These are phyloP conservation scores for Mimas tiliae DNA, from an alignment of 2,888 invertebrate species.

Conservation along the genomic window DNA sequence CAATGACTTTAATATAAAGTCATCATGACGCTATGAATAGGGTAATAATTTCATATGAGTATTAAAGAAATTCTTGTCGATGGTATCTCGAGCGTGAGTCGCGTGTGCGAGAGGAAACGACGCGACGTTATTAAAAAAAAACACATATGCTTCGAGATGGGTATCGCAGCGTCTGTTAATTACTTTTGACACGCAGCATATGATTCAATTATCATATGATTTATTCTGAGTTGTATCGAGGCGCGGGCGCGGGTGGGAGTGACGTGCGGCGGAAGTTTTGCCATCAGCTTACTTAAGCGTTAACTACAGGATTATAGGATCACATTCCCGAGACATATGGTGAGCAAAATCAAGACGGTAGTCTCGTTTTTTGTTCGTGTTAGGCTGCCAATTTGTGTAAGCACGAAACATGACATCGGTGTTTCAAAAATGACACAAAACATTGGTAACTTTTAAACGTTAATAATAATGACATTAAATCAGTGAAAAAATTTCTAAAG, in stretches of 20 bases:
- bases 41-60: constrained; percentile 74
- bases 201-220: constrained; percentile 85
- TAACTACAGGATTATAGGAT: constrained; percentile 75
- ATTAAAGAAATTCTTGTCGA: constrained; percentile 79
- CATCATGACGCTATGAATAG: constrained; percentile 63
- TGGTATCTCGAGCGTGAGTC: constrained; percentile 78
- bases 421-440: constrained; percentile 33
- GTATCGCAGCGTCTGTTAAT: constrained; percentile 83
- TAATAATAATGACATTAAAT: constrained; percentile 2
- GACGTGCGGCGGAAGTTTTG: constrained; percentile 51
- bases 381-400: constrained; percentile 73
- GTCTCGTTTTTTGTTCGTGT: constrained; percentile 58
- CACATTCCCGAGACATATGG: constrained; percentile 75
- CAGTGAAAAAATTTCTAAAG: neutral
- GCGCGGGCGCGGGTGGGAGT: constrained; percentile 51
- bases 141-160: constrained; percentile 81
- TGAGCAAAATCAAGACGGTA: constrained; percentile 70
- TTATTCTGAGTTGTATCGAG: constrained; percentile 58
- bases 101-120: constrained; percentile 76
- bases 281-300: constrained; percentile 73
- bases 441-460: constrained; percentile 31
- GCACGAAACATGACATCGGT: constrained; percentile 38
- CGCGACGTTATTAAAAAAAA: constrained; percentile 81
- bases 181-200: constrained; percentile 84
- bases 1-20: constrained; percentile 80